These are phyloP conservation scores for Dufourea novaeangliae DNA, from an alignment of 1,140 invertebrate genomes.

Conservation along the genomic window DNA sequence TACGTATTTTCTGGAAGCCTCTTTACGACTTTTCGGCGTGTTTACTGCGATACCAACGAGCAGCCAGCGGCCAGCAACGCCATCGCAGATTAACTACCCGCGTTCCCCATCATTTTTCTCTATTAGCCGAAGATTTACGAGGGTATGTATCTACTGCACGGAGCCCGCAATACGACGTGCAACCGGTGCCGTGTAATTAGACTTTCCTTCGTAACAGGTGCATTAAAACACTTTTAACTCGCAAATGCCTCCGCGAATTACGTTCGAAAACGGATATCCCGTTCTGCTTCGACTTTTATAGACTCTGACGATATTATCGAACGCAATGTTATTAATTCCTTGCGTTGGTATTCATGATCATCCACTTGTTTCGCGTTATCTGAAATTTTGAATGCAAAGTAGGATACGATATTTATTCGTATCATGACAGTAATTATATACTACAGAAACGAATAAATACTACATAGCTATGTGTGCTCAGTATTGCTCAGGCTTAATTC, in stretches of 20 bases:
- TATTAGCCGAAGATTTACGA: constrained; percentile 57
- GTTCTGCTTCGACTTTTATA: neutral
- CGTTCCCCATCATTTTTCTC: constrained; percentile 58
- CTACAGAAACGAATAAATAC: no score
- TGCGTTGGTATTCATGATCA: no score
- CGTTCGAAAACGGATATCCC: neutral
- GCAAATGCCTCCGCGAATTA: neutral
- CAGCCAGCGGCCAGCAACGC: constrained; percentile 17
- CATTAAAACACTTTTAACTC: constrained; percentile 19
- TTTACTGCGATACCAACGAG: constrained; percentile 55
- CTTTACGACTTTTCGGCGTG: constrained; percentile 59
- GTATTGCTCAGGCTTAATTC: no score
- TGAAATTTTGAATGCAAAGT: no score
- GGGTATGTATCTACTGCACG: constrained; percentile 11
- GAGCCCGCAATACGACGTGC: constrained; percentile 2
- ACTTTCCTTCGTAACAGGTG: constrained; percentile 1
- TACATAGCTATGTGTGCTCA: no score
- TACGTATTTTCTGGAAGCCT: constrained; percentile 56
- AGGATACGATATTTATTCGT: no score
- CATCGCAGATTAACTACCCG: constrained; percentile 53
- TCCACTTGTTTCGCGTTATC: no score
- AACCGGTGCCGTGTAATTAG: constrained; percentile 6
- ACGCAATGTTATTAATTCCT: no score
- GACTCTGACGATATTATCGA: no score
- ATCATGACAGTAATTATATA: no score